Percentiles rank a stretch among this genome's conserved stretches.
Evolutionary conservation across 2,113 vertebrate genomes (phyloP).

Genomic region (Cheirogaleus medius): DNA sequence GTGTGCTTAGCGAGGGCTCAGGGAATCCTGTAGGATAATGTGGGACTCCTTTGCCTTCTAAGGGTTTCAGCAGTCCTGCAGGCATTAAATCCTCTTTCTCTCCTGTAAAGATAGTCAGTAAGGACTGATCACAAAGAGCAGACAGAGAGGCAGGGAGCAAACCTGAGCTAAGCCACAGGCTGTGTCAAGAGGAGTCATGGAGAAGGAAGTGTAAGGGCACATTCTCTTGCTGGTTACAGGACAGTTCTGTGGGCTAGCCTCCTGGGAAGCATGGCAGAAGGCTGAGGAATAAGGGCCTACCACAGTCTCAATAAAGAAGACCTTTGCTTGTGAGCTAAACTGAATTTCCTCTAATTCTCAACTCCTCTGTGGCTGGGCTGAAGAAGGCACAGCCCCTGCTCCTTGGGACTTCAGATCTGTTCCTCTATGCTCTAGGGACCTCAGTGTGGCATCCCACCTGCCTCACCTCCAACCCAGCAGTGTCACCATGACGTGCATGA

Average conservation of each 20-base stretch:
- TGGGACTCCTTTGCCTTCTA: background rate
- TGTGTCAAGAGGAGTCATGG: background rate
- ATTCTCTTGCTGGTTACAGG: background rate
- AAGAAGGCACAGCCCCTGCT: background rate
- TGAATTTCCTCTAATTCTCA: rapidly evolving
- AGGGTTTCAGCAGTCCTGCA: background rate
- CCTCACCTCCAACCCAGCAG: background rate
- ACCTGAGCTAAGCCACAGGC: background rate
- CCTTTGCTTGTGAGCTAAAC: background rate
- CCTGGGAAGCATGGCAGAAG: background rate
- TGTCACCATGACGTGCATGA: rapidly evolving
- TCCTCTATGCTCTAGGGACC: background rate
- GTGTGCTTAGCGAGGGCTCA: background rate
- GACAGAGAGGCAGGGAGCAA: background rate
- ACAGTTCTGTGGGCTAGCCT: background rate
- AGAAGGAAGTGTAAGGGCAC: background rate
- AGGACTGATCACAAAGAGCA: background rate
- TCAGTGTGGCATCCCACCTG: rapidly evolving
- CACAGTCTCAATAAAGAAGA: background rate
- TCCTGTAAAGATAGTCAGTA: background rate
- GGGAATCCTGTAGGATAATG: background rate
- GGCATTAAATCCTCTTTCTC: background rate
- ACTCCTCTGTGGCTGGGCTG: background rate
- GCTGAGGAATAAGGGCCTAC: background rate
- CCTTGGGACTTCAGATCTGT: rapidly evolving